Evolutionary conservation across 2,797 vertebrate species (phyloP).

Genomic region (Coranthus polyacanthus): DNA sequence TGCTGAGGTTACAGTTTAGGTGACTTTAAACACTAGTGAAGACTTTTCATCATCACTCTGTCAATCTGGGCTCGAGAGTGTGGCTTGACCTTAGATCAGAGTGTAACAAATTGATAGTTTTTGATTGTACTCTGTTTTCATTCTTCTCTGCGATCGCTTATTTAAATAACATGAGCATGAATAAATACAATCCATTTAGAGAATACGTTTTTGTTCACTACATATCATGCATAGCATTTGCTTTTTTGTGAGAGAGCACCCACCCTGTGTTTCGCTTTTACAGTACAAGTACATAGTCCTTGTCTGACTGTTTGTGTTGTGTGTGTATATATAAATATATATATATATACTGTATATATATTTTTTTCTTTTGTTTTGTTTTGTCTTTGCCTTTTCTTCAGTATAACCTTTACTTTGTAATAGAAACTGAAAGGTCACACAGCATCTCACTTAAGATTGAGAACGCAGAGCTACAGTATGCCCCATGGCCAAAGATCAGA

Average conservation of each 20-base stretch:
- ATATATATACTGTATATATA: conserved; percentile 15
- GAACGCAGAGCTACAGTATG: conserved; percentile 51
- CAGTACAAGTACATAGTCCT: conserved; percentile 5
- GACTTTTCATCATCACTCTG: not conserved
- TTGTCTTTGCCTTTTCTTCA: conserved; percentile 6
- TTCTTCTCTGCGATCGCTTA: conserved; percentile 3
- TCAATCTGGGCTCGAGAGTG: not conserved
- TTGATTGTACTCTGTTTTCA: not conserved
- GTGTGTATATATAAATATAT: conserved; percentile 4
- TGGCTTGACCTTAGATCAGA: not conserved
- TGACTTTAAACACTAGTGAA: too few species aligned
- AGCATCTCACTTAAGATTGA: conserved; percentile 64
- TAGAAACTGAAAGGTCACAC: conserved; percentile 74
- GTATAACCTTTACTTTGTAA: conserved; percentile 72
- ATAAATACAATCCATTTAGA: conserved; percentile 8
- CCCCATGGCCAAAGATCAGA: conserved; percentile 54
- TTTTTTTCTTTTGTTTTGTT: conserved; percentile 38
- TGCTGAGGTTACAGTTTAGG: too few species aligned
- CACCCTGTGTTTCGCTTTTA: not conserved
- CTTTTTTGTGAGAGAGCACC: conserved; percentile 10
- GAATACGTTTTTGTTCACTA: not conserved
- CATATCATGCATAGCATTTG: not conserved
- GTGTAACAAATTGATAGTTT: not conserved
- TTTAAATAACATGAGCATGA: conserved; percentile 1
- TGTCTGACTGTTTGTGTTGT: conserved; percentile 9